These are phyloP conservation scores for Nomada ruficornis DNA, from an alignment of 2,888 invertebrate genomes.

Conservation along the genomic window DNA sequence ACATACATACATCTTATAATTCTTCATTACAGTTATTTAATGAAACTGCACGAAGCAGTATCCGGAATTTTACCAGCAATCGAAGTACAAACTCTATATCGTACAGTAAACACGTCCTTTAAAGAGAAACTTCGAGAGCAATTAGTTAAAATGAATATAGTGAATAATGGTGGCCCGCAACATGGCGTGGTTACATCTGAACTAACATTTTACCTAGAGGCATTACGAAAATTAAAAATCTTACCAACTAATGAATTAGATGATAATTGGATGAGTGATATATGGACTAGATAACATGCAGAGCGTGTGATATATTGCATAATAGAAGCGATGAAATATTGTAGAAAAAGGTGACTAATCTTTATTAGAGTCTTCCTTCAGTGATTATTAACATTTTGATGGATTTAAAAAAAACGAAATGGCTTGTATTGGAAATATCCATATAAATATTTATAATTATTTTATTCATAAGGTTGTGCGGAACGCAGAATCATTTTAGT, in stretches of 20 bases:
- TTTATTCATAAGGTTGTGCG: conserved; percentile 44
- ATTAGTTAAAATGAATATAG: conserved; percentile 93
- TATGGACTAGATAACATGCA: conserved; percentile 90
- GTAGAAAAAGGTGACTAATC: conserved; percentile 78
- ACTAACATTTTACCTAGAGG: conserved; percentile 95
- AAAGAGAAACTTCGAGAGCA: conserved; percentile 94
- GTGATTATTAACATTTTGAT: conserved; percentile 38
- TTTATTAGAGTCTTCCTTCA: conserved; percentile 67
- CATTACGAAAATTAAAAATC: conserved; percentile 91
- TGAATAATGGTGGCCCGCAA: conserved; percentile 98
- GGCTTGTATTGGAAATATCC: conserved; percentile 47
- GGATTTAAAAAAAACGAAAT: conserved; percentile 47
- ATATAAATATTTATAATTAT: conserved; percentile 52
- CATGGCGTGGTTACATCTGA: conserved; percentile 98
- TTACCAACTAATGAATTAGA: conserved; percentile 90
- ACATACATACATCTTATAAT: conserved; percentile 57
- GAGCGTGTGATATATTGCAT: conserved; percentile 83
- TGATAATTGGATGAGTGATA: conserved; percentile 92
- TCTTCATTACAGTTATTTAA: conserved; percentile 89
- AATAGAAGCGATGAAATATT: conserved; percentile 80
- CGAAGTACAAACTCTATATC: conserved; percentile 91
- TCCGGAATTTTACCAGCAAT: conserved; percentile 92
- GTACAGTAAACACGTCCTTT: conserved; percentile 93
- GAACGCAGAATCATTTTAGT: conserved; percentile 28
- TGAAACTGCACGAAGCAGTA: conserved; percentile 96